Evolutionary conservation across 1,140 invertebrate genomes (phyloP).

Genomic region (Bombus consobrinus): DNA sequence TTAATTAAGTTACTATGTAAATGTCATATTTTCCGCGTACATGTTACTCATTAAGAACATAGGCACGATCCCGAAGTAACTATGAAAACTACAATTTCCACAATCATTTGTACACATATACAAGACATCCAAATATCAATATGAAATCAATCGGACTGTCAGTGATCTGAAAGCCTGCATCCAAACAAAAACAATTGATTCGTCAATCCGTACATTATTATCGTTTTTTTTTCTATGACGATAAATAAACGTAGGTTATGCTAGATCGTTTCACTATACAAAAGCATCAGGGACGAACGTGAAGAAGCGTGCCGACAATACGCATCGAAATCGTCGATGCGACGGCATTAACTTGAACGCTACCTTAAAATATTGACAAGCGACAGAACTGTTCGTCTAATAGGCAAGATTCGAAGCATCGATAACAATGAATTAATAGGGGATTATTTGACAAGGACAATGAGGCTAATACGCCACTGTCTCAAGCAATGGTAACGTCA

Average conservation of each 20-base stretch:
- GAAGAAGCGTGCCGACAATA: background rate
- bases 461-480: too few species aligned
- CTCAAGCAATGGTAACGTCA: background rate
- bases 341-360: background rate
- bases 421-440: slow-evolving; percentile 7
- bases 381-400: slow-evolving; percentile 8
- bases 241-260: slow-evolving; percentile 24
- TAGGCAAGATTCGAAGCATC: background rate
- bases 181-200: slow-evolving; percentile 33
- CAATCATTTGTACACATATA: background rate
- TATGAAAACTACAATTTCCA: background rate
- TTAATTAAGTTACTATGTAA: background rate
- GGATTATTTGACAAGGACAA: background rate
- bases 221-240: background rate
- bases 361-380: slow-evolving; percentile 58
- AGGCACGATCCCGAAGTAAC: background rate
- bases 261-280: background rate
- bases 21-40: background rate
- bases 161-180: background rate
- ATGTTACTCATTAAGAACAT: background rate
- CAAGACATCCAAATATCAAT: background rate
- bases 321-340: background rate
- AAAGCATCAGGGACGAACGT: background rate
- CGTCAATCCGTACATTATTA: background rate
- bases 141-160: slow-evolving; percentile 1